Conservation (phyloP, 30 jellyfish, hydroid and myxozoan species). For the Rhopilema esculentum region DNA sequence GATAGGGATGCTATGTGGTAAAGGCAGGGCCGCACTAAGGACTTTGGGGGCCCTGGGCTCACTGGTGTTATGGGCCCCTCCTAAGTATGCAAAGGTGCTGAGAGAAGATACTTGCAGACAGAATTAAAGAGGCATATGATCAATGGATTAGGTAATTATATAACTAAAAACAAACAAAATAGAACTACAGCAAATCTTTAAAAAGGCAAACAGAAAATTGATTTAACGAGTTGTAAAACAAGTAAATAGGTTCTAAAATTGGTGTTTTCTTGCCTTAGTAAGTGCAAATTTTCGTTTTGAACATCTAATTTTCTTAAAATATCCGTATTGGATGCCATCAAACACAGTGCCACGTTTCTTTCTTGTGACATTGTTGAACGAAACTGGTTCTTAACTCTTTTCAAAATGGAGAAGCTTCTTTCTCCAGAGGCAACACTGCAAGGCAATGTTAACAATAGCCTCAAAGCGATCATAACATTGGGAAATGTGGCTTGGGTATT, state of each 20-base stretch:
- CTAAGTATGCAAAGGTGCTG: neutral
- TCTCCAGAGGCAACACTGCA: constrained; percentile 64
- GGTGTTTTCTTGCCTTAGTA: neutral
- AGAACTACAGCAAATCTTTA: neutral
- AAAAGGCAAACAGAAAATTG: neutral
- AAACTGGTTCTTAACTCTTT: constrained; percentile 34
- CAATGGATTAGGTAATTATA: neutral
- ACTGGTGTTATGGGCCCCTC: constrained; percentile 7
- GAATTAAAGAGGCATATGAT: neutral
- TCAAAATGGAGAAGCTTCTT: constrained; percentile 56
- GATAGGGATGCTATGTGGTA: no score
- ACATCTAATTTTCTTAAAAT: constrained; percentile 11
- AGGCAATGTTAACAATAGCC: no score
- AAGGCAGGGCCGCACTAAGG: neutral
- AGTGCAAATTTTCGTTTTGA: constrained; percentile 4
- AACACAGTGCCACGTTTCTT: neutral
- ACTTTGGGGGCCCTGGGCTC: constrained; percentile 9
- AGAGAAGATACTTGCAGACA: neutral
- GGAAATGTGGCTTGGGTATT: neutral
- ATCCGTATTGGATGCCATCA: constrained; percentile 35
- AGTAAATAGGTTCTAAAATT: neutral
- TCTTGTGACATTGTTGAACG: constrained; percentile 61
- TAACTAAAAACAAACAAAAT: neutral
- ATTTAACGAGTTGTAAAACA: neutral
- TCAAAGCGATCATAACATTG: no score